A percentile compares a stretch with the other conserved stretches of the same genome.
phyloP scores from a whole-genome alignment of 53 echinoderm and acorn worm genomes.

The Hippasteria phrygiana region DNA sequence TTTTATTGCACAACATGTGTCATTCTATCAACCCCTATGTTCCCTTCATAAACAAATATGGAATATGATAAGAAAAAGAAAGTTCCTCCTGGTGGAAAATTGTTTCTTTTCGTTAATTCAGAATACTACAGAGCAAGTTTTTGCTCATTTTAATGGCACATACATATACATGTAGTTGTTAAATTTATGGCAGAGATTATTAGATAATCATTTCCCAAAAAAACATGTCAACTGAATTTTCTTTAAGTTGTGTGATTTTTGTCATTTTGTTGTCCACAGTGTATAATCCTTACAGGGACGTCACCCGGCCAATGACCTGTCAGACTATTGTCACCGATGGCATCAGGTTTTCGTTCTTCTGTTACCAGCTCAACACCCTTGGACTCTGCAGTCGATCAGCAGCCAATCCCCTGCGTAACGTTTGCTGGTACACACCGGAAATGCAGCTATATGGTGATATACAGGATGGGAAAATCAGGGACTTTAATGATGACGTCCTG shows the following conservation, averaged over 20 bases:
- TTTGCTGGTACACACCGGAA: conserved; percentile 79
- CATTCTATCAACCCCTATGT: too few relatives aligned
- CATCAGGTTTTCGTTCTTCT: conserved; percentile 85
- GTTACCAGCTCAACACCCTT: conserved; percentile 94
- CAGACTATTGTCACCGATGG: conserved; percentile 90
- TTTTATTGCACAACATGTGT: too few relatives aligned
- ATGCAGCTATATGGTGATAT: conserved; percentile 75
- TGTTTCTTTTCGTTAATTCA: too few relatives aligned
- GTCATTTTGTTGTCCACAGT: conserved; percentile 56
- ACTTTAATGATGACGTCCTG: conserved; percentile 83
- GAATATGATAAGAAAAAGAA: too few relatives aligned
- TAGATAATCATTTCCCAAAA: neutral
- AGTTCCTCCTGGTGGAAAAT: too few relatives aligned
- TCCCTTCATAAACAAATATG: too few relatives aligned
- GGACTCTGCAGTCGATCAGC: conserved; percentile 65
- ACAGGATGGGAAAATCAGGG: conserved; percentile 74
- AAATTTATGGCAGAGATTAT: too few relatives aligned
- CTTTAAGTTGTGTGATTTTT: too few relatives aligned
- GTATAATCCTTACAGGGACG: conserved; percentile 82
- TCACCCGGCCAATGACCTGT: conserved; percentile 81
- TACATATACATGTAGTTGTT: too few relatives aligned
- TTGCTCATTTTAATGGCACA: too few relatives aligned
- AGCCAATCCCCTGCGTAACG: conserved; percentile 76
- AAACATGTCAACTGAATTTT: neutral
- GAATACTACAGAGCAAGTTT: too few relatives aligned